A percentile compares a stretch with the other conserved stretches of the same genome.
Evolutionary conservation across 2,113 vertebrate genomes (phyloP).

Genomic region (Thamnophis sirtalis): DNA sequence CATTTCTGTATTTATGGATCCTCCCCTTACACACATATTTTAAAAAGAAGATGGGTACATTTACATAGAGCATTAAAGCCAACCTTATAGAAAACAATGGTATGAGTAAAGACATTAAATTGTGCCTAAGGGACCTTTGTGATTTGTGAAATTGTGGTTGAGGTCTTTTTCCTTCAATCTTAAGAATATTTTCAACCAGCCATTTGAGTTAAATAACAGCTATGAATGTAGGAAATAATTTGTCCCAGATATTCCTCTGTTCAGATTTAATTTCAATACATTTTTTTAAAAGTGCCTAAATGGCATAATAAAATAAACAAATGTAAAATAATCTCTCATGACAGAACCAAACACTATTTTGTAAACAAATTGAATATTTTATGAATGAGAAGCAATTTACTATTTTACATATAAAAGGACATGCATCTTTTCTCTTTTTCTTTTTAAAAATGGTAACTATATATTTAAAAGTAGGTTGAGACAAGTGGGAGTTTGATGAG

Average conservation of each 20-base stretch:
- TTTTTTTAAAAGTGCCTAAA: not conserved
- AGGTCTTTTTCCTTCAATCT: not conserved
- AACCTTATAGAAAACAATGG: not conserved
- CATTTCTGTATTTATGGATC: conserved; percentile 8
- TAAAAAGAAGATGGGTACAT: conserved; percentile 29
- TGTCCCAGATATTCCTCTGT: not conserved
- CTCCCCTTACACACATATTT: conserved; percentile 11
- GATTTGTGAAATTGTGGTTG: not conserved
- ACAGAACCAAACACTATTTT: not conserved
- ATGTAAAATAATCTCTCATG: not conserved
- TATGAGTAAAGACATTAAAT: not conserved
- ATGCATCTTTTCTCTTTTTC: not conserved
- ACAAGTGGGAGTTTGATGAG: rapidly evolving
- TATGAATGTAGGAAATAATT: conserved; percentile 5
- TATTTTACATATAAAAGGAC: not conserved
- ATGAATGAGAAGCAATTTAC: not conserved
- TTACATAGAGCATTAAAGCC: conserved; percentile 8
- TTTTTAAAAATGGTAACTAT: not conserved
- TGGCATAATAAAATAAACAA: conserved; percentile 23
- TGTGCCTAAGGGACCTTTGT: not conserved
- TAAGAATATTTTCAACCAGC: not conserved
- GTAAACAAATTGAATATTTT: not conserved
- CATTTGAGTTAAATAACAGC: conserved; percentile 15
- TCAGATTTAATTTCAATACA: not conserved
- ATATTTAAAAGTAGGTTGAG: not conserved